phyloP scores from a whole-genome alignment of 2,113 vertebrate genomes.

The Notarius quadriscutis region DNA sequence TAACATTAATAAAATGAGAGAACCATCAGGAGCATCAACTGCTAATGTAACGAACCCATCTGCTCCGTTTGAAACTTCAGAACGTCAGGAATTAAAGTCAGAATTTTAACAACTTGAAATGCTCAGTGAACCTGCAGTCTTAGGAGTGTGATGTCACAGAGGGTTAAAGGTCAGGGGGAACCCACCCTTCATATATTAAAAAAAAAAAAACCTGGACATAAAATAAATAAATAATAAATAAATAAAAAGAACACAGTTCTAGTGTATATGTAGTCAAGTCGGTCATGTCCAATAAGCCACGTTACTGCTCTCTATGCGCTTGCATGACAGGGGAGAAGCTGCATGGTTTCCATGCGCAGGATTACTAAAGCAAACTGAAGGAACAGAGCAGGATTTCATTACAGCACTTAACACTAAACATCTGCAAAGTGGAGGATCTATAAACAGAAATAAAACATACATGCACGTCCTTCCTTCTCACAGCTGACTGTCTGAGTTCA shows the following conservation, averaged over 20 bases:
- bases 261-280: background rate
- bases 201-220: too few species aligned
- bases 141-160: too few species aligned
- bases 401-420: background rate
- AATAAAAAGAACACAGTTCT: background rate
- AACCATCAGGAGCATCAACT: too few species aligned
- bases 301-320: background rate
- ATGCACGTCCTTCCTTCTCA: slow-evolving; percentile 40
- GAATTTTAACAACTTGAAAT: too few species aligned
- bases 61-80: background rate
- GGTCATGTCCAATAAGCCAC: too few species aligned
- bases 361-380: background rate
- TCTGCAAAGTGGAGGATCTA: background rate
- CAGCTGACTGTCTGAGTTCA: slow-evolving; percentile 25
- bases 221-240: too few species aligned
- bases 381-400: background rate
- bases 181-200: too few species aligned
- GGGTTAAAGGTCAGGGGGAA: too few species aligned
- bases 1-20: background rate
- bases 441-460: background rate
- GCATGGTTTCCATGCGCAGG: slow-evolving; percentile 8
- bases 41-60: background rate
- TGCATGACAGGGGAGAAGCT: background rate
- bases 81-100: background rate
- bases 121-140: too few species aligned